Evolutionary conservation across 2,797 vertebrate species (phyloP), one percentile per base, ranked within the genome.

Genomic region (Epinephelus awoara): DNA sequence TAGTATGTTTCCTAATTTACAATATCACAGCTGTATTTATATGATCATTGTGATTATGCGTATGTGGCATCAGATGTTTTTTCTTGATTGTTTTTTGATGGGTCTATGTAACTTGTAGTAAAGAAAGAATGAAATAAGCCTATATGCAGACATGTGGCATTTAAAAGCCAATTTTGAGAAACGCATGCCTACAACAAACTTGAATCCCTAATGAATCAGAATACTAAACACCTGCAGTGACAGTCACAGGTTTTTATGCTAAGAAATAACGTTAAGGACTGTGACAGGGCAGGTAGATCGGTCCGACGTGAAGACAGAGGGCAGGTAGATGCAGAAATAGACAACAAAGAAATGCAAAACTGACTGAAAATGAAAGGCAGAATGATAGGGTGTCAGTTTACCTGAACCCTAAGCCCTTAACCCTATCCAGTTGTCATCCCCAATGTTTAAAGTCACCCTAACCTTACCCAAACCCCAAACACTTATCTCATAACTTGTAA

Each of bases 11-110:
- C 42, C 11, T 74, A 49, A 55, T 55, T n/a, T 17, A n/a, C 11
- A 54, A 34, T 17, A 72, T 77, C 58, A 47, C 23, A 56, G 42
- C 23, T 12, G 14, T 42, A 17, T 67, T 54, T 56, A 19, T 29
- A 15, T 38, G 12, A 72, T 40, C 3, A 21, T 23, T 44, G 21
- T 34, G 19, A 34, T n/a, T 19, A 5, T 55, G 50, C 13, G 12
- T 7, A 19, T 12, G 34, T 18, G 5, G 17, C 13, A 2, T 3
- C 23, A 47, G 13, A 47, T 23, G 38, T 44, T 17, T 29, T 5
- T 27, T 63, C 6, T 29, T 29, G 10, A 29, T 27, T 49, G 27
- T 64, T 13, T 49, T 5, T 58, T 58, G n/a, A 12, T 17, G 21
- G 4, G 0, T 3, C 17, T 23, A 5, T 46, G 15, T 11, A 65